Conservation (phyloP, 2,888 invertebrate genomes). For the Neocrepidodera transversa region DNA sequence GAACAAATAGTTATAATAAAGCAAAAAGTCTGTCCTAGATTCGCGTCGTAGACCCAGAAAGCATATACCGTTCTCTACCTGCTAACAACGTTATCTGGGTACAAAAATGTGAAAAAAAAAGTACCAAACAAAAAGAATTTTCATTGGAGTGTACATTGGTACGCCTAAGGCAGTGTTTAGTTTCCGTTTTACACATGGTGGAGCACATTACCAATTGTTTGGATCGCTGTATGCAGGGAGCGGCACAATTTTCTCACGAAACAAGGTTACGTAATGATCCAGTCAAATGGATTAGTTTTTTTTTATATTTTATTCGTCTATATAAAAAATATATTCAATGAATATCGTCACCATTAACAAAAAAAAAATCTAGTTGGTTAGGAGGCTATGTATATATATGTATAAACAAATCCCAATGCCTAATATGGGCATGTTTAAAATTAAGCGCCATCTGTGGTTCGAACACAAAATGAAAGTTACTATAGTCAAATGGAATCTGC, state of each 20-base stretch:
- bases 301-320: not conserved
- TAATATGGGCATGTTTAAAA: too few species aligned
- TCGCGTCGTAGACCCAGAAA: conserved; percentile 8
- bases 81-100: conserved; percentile 48
- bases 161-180: conserved; percentile 58
- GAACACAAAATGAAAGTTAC: too few species aligned
- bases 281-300: conserved; percentile 21
- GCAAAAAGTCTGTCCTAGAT: conserved; percentile 31
- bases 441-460: too few species aligned
- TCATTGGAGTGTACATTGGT: conserved; percentile 54
- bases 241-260: conserved; percentile 54
- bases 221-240: conserved; percentile 49
- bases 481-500: too few species aligned
- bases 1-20: too few species aligned
- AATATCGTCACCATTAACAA: too few species aligned
- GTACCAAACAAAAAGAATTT: conserved; percentile 50
- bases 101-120: conserved; percentile 48
- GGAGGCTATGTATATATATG: too few species aligned
- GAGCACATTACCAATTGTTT: conserved; percentile 58
- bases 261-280: conserved; percentile 40
- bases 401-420: too few species aligned
- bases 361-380: too few species aligned
- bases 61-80: conserved; percentile 45
- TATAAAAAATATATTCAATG: not conserved
- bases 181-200: conserved; percentile 61